Conservation (phyloP, 2,888 invertebrate species). For the Prosapia bicincta region DNA sequence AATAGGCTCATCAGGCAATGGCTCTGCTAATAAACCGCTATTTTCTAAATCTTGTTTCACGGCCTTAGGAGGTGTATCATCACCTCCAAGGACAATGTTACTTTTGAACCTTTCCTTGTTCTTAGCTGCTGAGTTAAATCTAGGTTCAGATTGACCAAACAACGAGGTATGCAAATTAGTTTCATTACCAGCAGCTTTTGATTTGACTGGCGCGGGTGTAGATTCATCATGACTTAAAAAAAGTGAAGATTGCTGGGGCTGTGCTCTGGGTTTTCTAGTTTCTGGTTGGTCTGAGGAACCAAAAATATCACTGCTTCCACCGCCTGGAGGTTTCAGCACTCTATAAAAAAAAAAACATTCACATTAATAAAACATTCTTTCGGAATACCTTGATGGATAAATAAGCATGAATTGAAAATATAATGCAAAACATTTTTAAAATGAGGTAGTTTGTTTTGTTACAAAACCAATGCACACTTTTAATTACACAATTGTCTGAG, state of each 20-base stretch:
- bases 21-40: not conserved
- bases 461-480: too few relatives aligned
- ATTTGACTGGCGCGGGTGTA: constrained; percentile 44
- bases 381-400: too few relatives aligned
- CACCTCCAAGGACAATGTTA: constrained; percentile 50
- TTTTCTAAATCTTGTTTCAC: not conserved
- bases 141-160: constrained; percentile 45
- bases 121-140: constrained; percentile 45
- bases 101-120: constrained; percentile 60
- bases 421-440: too few relatives aligned
- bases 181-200: constrained; percentile 41
- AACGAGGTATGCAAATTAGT: constrained; percentile 37
- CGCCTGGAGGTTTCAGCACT: constrained; percentile 48
- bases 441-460: too few relatives aligned
- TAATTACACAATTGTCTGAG: too few relatives aligned
- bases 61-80: not conserved
- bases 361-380: too few relatives aligned
- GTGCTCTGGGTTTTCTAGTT: constrained; percentile 37
- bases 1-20: not conserved
- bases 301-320: constrained; percentile 55
- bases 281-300: constrained; percentile 37
- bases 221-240: constrained; percentile 38
- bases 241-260: constrained; percentile 45
- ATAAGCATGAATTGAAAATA: too few relatives aligned
- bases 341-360: constrained; percentile 47